Base-by-base conservation (phyloP, 2,888 invertebrate species). In the Tetramorium bicarinatum region DNA sequence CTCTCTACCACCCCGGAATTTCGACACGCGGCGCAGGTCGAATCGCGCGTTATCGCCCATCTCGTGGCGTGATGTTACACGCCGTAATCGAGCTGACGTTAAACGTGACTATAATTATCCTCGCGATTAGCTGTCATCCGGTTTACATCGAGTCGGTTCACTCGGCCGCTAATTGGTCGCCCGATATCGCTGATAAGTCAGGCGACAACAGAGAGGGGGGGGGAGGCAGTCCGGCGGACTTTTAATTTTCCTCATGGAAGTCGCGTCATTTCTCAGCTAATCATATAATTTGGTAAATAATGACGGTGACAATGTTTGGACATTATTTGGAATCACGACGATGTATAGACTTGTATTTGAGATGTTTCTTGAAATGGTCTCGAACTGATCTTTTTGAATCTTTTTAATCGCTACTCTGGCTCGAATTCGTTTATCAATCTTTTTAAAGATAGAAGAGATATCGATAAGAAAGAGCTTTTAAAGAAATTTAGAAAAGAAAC, bases 71-170 rank as follows among this genome's bases (percentile, higher is more conserved):
- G 85, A 86, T 86, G 84, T 71, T 84, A 81, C 62, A 41, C 18
- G 75, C 8, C 61, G 66, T 66, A 82, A 86, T 84, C 84, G 41
- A 18, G 34, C 76, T 74, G 85, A 86, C 85, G 85, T 84, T 84
- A 61, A 82, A 82, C 80, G 84, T 66, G 76, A 79, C 81, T 86
- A 84, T 84, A 84, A 86, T 86, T 86, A 86, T 86, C 61, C 81
- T 66, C 59, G 34, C 61, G 84, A 85, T 85, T 85, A 85, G 85
- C 64, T 71, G 85, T 85, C 83, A 84, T 85, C 84, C 80, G 85
- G 74, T 84, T 86, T 84, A 83, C 81, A 77, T 84, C 52, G 76
- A 66, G 29, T 81, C 71, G 29, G 2, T 29, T 84, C 66, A 64
- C 61, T 83, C 59, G 75, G 38, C 25, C 52, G 84, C 71, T 85